Evolutionary conservation across 2,888 invertebrate species (phyloP), one percentile per base, ranked within the genome.

Genomic region (Calephelis perditalis): DNA sequence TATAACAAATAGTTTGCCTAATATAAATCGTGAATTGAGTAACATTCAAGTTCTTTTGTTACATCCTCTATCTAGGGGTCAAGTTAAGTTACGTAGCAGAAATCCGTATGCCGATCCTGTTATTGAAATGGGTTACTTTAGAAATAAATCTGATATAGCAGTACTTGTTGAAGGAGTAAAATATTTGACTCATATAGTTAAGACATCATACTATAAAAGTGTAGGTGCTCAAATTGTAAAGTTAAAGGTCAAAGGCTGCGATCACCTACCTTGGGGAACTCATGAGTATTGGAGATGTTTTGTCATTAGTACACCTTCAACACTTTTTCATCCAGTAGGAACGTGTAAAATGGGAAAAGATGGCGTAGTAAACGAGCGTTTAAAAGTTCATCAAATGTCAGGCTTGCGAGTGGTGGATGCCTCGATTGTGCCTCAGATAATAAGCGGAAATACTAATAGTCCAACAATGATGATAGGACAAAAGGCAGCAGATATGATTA

Each of bases 261-360:
- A 84, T 7, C 71, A 81, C 1, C 70, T 84, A 5, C 65, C 70
- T 1, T 92, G 91, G 72, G 92, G 85, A 26, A 84, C 91, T 0
- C 92, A 94, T 73, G 79, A 80, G 0, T 95, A 94, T 70, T 94
- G 94, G 92, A 84, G 84, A 54, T 95, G 95, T 71, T 91, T 92
- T 70, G 86, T 91, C 0, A 84, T 89, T 47, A 91, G 91, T 64
- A 79, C 92, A 15, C 91, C 92, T 0, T 81, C 89, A 40, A 92
- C 93, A 8, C 81, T 94, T 59, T 91, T 92, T 63, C 94, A 94
- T 74, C 92, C 92, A 44, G 91, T 91, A 0, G 90, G 91, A 0
- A 84, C 87, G 1, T 88, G 87, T 61, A 75, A 76, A 3, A 88
- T 89, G 86, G 86, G 85, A 0, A 64, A 64, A 0, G 47, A 74